A percentile compares a stretch with the other conserved stretches of the same genome.
phyloP scores from a whole-genome alignment of 2,797 vertebrate genomes.

The Mareca strepera region DNA sequence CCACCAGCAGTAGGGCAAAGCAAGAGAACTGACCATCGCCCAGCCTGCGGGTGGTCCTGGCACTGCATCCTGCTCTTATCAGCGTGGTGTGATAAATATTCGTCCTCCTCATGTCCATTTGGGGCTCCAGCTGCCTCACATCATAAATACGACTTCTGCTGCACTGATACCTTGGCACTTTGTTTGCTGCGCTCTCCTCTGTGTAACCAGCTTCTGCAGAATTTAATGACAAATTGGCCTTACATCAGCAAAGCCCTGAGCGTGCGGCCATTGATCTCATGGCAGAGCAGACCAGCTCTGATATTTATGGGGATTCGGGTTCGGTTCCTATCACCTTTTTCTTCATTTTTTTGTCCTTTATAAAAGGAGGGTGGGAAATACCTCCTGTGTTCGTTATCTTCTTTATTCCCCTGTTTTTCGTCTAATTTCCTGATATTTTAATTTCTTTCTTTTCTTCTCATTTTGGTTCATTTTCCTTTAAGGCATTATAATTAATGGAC shows the following conservation, averaged over 20 bases:
- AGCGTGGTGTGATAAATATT: rapidly evolving
- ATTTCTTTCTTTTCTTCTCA: constrained; percentile 53
- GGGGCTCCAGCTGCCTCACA: rapidly evolving
- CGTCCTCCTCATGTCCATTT: not conserved
- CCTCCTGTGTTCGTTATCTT: not conserved
- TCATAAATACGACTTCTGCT: not conserved
- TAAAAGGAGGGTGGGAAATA: not conserved
- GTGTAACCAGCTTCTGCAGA: not conserved
- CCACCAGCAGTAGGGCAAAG: not conserved
- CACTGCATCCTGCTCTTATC: not conserved
- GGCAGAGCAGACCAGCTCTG: not conserved
- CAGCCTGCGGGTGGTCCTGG: not conserved
- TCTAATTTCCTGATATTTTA: constrained; percentile 67
- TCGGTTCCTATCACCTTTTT: not conserved
- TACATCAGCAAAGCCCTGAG: constrained; percentile 14
- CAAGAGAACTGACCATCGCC: not conserved
- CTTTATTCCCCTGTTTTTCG: not conserved
- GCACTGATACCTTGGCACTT: not conserved
- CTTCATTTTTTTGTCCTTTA: not conserved
- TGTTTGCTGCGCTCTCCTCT: not conserved
- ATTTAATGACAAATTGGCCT: not conserved
- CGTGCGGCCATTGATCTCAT: not conserved
- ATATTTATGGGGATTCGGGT: not conserved
- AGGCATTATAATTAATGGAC: constrained; percentile 79
- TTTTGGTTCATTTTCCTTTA: constrained; percentile 72